Evolutionary conservation across 2,113 vertebrate species (phyloP).

Genomic region (Oriolus oriolus): DNA sequence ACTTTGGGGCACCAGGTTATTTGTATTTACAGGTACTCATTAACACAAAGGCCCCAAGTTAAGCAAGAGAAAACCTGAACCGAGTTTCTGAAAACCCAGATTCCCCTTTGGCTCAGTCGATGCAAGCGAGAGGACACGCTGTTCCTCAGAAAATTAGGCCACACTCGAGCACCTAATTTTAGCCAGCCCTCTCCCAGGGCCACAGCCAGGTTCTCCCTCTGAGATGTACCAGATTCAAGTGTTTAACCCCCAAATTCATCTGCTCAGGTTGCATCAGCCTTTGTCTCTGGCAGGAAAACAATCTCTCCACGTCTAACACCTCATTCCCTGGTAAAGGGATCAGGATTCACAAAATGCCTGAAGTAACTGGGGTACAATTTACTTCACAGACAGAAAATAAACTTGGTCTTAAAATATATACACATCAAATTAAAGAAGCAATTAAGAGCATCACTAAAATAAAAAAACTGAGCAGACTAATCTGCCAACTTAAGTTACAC

Average conservation of each 20-base stretch:
- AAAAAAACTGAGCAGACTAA: not conserved
- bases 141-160: conserved; percentile 31
- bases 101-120: not conserved
- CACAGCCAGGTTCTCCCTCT: not conserved
- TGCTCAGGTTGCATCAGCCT: not conserved
- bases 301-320: not conserved
- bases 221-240: not conserved
- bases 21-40: not conserved
- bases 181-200: not conserved
- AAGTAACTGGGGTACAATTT: not conserved
- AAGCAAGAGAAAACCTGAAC: not conserved
- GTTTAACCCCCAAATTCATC: not conserved
- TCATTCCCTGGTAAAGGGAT: not conserved
- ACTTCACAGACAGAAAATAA: not conserved
- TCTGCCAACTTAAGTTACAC: not conserved
- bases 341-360: not conserved
- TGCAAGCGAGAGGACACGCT: not conserved
- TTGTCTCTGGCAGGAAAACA: not conserved
- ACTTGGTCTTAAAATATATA: not conserved
- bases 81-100: not conserved
- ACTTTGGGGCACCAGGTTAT: not conserved
- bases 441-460: not conserved
- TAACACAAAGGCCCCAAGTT: not conserved
- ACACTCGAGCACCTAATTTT: conserved; percentile 14
- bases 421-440: not conserved